Conservation (phyloP, 2,888 invertebrate species). For the Drosophila suboccidentalis region DNA sequence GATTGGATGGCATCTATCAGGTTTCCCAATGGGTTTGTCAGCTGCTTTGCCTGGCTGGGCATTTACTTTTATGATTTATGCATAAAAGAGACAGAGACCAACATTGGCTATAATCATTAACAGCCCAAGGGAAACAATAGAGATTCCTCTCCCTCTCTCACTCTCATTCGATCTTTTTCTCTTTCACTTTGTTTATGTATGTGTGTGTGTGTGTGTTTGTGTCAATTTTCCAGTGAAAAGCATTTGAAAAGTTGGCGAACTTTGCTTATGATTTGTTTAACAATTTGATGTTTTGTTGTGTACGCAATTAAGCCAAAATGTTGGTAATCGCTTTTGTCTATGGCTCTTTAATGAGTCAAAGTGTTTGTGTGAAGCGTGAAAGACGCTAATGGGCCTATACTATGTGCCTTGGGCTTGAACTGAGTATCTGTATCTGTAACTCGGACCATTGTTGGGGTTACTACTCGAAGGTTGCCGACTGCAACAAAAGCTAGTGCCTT, state of each 20-base stretch:
- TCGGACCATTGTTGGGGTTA: conserved; percentile 13
- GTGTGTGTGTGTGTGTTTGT: neutral
- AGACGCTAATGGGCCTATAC: conserved; percentile 61
- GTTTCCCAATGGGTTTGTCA: conserved; percentile 67
- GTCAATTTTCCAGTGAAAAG: conserved; percentile 26
- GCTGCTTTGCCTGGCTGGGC: conserved; percentile 54
- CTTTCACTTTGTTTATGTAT: conserved; percentile 5
- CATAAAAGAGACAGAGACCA: conserved; percentile 25
- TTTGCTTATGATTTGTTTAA: conserved; percentile 59
- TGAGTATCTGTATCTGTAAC: conserved; percentile 42
- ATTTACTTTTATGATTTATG: conserved; percentile 51
- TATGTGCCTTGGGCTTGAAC: conserved; percentile 32
- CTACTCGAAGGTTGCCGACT: conserved; percentile 35
- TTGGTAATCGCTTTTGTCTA: conserved; percentile 46
- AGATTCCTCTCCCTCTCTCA: conserved; percentile 12
- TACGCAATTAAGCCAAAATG: conserved; percentile 64
- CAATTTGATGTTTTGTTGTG: conserved; percentile 37
- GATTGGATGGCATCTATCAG: conserved; percentile 45
- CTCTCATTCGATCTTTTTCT: neutral
- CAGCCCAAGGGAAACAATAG: conserved; percentile 52
- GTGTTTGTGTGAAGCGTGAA: conserved; percentile 48
- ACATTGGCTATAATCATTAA: conserved; percentile 56
- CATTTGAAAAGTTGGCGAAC: conserved; percentile 33
- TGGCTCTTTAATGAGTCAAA: conserved; percentile 46
- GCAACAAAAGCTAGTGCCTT: conserved; percentile 61